These are phyloP conservation scores for Drosophila suboccidentalis DNA, from an alignment of 2,888 invertebrate species.

Conservation along the genomic window DNA sequence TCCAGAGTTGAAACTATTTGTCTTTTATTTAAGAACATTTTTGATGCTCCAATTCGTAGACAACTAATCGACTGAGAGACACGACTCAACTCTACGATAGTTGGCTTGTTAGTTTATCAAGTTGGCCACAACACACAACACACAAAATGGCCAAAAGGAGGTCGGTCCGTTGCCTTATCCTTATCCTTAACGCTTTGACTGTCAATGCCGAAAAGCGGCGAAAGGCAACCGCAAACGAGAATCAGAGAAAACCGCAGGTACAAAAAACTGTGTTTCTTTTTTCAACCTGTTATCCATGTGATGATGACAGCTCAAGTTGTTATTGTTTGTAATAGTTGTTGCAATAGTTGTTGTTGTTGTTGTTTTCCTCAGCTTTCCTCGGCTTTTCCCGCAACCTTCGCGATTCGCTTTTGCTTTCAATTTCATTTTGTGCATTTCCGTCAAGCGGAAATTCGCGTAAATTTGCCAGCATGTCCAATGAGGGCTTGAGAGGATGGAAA, in stretches of 20 bases:
- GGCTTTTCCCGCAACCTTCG: slow-evolving; percentile 1
- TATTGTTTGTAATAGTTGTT: slow-evolving; percentile 34
- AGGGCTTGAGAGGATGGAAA: neutral
- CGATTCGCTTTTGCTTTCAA: slow-evolving; percentile 55
- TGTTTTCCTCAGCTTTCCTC: slow-evolving; percentile 5
- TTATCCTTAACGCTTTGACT: slow-evolving; percentile 44
- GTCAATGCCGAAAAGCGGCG: slow-evolving; percentile 47
- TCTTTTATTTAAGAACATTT: neutral
- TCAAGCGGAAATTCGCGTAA: slow-evolving; percentile 78
- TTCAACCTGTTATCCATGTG: slow-evolving; percentile 58
- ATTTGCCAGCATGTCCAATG: slow-evolving; percentile 75
- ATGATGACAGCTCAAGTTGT: slow-evolving; percentile 67
- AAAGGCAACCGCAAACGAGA: slow-evolving; percentile 22
- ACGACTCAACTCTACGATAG: no score
- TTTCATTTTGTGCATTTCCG: slow-evolving; percentile 81
- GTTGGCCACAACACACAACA: slow-evolving; percentile 21
- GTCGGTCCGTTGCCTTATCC: slow-evolving; percentile 23
- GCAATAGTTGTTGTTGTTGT: slow-evolving; percentile 25
- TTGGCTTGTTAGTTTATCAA: slow-evolving; percentile 24
- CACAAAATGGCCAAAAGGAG: slow-evolving; percentile 48
- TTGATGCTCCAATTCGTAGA: neutral
- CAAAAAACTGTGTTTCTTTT: slow-evolving; percentile 2
- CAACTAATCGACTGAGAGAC: neutral
- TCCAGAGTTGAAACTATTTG: no score
- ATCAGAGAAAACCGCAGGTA: slow-evolving; percentile 2